Percentiles rank a stretch among this genome's conserved stretches.
Conservation (phyloP, 2,888 invertebrate genomes). For the Macrosoma leucophasiata region DNA sequence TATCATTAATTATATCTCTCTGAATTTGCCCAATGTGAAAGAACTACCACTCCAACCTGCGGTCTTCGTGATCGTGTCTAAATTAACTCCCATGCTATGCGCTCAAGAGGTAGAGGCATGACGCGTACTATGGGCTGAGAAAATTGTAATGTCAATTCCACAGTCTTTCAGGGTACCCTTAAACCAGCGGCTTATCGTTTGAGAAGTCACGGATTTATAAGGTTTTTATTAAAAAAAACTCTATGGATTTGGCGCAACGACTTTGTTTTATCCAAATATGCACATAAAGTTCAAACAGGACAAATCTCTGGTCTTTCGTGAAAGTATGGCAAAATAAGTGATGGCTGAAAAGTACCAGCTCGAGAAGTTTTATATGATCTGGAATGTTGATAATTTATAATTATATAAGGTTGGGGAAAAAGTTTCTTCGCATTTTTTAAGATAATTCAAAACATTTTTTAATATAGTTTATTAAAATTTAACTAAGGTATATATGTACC, state of each 20-base stretch:
- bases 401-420: no score
- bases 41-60: constrained; percentile 7
- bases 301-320: constrained; percentile 10
- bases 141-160: constrained; percentile 16
- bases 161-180: constrained; percentile 16
- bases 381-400: constrained; percentile 4
- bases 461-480: no score
- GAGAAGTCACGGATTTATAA: constrained; percentile 12
- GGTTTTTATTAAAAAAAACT: constrained; percentile 15
- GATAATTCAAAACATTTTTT: no score
- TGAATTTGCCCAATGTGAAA: no score
- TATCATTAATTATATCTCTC: no score
- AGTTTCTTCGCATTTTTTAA: no score
- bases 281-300: constrained; percentile 11
- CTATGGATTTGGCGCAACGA: constrained; percentile 7
- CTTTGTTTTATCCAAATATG: constrained; percentile 8
- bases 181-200: constrained; percentile 22
- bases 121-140: constrained; percentile 20
- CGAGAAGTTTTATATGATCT: constrained; percentile 16
- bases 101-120: constrained; percentile 22
- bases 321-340: constrained; percentile 6
- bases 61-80: constrained; percentile 13
- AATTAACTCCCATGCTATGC: constrained; percentile 8
- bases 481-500: no score
- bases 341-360: constrained; percentile 7